Base-by-base conservation (phyloP, 2,797 vertebrate genomes). In the Vireo griseus region DNA sequence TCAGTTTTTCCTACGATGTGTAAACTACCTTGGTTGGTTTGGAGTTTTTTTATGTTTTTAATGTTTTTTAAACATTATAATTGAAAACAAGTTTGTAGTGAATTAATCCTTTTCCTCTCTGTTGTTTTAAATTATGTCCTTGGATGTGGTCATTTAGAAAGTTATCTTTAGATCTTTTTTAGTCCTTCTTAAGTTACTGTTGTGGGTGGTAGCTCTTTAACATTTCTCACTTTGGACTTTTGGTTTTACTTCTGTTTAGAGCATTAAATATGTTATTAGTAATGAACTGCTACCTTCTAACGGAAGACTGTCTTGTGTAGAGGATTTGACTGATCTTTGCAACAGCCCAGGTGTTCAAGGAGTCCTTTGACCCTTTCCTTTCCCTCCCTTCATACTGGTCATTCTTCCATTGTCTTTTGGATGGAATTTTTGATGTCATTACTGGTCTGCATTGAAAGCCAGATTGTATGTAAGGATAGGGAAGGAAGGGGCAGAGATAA, bases 361-460 rank as follows among this genome's bases (percentile, higher is more conserved):
- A 88, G 57, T 79, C 94, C 66, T 95, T 94, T 93, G 88, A 90
- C 95, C 86, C 33, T 63, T 84, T 59, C 33, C 31, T 90, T 97
- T 96, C 87, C 45, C 45, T 97, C 45, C 55, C 81, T 95, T 94
- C 95, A 94, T 93, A 92, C 29, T 95, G 80, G 47, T 91, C 0
- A 0, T 85, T 94, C 65, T 97, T 94, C 97, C 96, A 97, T 98
- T 98, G 97, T 98, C 97, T 98, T 98, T 94, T 97, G 98, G 98
- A 98, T 98, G 97, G 98, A 97, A 96, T 97, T 97, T 98, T 96
- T 98, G 98, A 98, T 98, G 98, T 98, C 98, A 98, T 98, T 98
- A 97, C 96, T 97, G 86, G 75, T 96, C 96, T 97, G 97, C 91
- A 88, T 88, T 97, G 94, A 86, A 91, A 91, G 58, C 61, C 90